Evolutionary conservation across 2,888 invertebrate genomes (phyloP).

Genomic region (Panorpa germanica): DNA sequence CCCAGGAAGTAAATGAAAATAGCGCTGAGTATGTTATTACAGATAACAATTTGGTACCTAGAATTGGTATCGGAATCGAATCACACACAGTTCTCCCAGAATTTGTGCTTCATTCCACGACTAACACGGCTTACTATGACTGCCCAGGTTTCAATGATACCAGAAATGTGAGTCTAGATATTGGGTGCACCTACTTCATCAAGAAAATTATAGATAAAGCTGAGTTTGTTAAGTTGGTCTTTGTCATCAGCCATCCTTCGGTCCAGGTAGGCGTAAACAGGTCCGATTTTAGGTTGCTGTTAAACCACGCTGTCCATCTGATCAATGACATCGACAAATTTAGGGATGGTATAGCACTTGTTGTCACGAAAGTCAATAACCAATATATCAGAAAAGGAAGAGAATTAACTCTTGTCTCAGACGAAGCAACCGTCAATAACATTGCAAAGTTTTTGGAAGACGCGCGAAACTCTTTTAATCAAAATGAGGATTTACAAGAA

Average conservation of each 20-base stretch:
- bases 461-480: not conserved
- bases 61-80: too few relatives aligned
- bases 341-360: conserved; percentile 8
- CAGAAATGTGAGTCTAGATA: conserved; percentile 10
- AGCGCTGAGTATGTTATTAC: too few relatives aligned
- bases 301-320: conserved; percentile 9
- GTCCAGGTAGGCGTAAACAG: conserved; percentile 10
- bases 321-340: conserved; percentile 9
- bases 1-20: too few relatives aligned
- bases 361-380: conserved; percentile 12
- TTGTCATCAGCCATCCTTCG: conserved; percentile 10
- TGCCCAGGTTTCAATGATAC: conserved; percentile 13
- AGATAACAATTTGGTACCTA: too few relatives aligned
- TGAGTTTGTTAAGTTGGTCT: conserved; percentile 10
- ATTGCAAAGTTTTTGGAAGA: conserved; percentile 7
- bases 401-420: conserved; percentile 1
- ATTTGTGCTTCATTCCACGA: conserved; percentile 6
- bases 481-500: conserved; percentile 1
- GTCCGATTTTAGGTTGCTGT: conserved; percentile 9
- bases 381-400: not conserved
- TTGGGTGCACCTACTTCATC: conserved; percentile 12
- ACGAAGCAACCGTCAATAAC: conserved; percentile 2
- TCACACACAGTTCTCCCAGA: conserved; percentile 9
- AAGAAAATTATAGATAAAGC: conserved; percentile 10
- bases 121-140: conserved; percentile 10